These are phyloP conservation scores for Montipora sp. DNA, from an alignment of 64 coral and sea anemone species.

Conservation along the genomic window DNA sequence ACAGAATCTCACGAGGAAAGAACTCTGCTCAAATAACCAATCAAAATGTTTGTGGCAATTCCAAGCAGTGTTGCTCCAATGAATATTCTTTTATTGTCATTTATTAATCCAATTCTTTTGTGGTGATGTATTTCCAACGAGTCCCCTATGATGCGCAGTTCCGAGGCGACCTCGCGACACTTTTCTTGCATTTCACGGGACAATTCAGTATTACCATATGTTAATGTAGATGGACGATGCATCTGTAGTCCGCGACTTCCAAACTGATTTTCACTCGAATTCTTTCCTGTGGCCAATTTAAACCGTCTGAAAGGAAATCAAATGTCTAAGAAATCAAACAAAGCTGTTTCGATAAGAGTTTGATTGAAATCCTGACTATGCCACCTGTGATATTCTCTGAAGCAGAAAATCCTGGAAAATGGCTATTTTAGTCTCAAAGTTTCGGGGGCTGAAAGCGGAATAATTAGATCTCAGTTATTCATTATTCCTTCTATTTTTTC, in stretches of 20 bases:
- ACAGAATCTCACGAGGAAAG: not conserved
- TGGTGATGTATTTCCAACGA: not conserved
- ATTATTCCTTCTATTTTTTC: too few species aligned
- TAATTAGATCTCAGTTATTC: too few species aligned
- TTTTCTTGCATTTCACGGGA: conserved; percentile 3
- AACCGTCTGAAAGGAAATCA: not conserved
- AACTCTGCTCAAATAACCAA: not conserved
- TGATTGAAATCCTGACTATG: too few species aligned
- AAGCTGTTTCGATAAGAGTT: too few species aligned
- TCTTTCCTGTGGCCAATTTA: not conserved
- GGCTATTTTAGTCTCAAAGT: too few species aligned
- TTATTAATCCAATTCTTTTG: not conserved
- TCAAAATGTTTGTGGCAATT: conserved; percentile 1
- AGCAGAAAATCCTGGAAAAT: too few species aligned
- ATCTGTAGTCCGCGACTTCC: not conserved
- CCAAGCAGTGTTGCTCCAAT: not conserved
- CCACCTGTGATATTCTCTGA: too few species aligned
- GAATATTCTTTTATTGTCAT: not conserved
- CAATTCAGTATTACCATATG: not conserved
- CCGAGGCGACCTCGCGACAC: not conserved
- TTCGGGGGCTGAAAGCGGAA: too few species aligned
- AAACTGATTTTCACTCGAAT: not conserved
- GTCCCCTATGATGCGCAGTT: conserved; percentile 10
- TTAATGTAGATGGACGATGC: not conserved
- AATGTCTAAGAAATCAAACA: not conserved